Conservation (phyloP, 2,888 invertebrate species). For the Brenthis daphne region DNA sequence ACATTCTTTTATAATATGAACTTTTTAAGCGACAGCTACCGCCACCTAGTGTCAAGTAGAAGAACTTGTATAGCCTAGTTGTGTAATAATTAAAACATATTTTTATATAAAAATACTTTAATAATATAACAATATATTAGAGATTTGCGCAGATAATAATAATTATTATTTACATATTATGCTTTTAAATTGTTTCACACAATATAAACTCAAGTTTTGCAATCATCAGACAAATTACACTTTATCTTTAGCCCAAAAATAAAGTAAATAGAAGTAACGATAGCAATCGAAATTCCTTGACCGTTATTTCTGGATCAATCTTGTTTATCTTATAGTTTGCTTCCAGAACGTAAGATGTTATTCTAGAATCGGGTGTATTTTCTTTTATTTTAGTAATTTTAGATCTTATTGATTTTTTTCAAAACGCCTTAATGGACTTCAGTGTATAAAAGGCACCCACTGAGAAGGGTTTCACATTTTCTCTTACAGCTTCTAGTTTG, state of each 20-base stretch:
- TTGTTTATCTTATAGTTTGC: slow-evolving; percentile 67
- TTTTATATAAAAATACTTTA: background rate
- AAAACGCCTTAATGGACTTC: slow-evolving; percentile 55
- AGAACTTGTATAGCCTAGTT: background rate
- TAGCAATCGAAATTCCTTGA: slow-evolving; percentile 60
- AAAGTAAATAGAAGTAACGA: slow-evolving; percentile 44
- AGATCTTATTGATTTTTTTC: slow-evolving; percentile 53
- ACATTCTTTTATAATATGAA: background rate
- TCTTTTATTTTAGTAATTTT: slow-evolving; percentile 69
- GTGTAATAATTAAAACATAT: too few relatives aligned
- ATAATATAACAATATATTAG: slow-evolving; percentile 1
- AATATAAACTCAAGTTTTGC: background rate
- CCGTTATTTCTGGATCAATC: slow-evolving; percentile 66
- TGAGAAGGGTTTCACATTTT: slow-evolving; percentile 29
- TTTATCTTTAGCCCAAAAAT: slow-evolving; percentile 25
- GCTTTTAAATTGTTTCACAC: background rate
- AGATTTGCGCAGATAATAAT: background rate
- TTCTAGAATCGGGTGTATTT: slow-evolving; percentile 68
- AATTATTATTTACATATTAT: background rate
- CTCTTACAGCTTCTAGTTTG: background rate
- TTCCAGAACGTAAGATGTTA: slow-evolving; percentile 60
- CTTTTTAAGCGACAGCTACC: slow-evolving; percentile 33
- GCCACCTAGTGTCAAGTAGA: slow-evolving; percentile 73
- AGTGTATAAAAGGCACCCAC: slow-evolving; percentile 37
- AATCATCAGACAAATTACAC: slow-evolving; percentile 18